Percentiles rank a stretch among this genome's conserved stretches.
These are phyloP conservation scores for Cervus canadensis DNA, from an alignment of 2,113 vertebrate species.

Conservation along the genomic window DNA sequence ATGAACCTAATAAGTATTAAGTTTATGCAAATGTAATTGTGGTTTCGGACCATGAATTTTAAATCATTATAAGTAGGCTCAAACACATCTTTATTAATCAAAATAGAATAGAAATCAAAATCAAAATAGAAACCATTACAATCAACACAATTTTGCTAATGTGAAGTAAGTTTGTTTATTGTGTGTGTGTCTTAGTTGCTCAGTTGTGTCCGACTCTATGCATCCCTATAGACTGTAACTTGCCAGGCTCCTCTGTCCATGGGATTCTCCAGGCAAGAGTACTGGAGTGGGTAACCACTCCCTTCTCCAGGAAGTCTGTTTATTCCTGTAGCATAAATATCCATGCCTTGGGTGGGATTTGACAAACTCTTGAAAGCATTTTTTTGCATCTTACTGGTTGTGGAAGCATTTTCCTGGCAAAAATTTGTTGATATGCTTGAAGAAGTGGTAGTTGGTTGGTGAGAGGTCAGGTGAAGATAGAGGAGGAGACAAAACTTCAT, in stretches of 20 bases:
- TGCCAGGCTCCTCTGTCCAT: not conserved
- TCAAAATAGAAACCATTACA: not conserved
- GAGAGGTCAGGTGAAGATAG: not conserved
- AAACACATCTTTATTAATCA: not conserved
- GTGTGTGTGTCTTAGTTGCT: not conserved
- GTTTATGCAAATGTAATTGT: not conserved
- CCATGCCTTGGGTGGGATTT: not conserved
- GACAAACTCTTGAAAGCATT: not conserved
- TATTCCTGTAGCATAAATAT: not conserved
- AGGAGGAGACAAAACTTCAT: not conserved
- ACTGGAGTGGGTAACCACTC: not conserved
- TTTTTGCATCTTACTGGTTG: not conserved
- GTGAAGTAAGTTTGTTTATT: not conserved
- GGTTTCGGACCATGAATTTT: not conserved
- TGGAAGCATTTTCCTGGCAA: not conserved
- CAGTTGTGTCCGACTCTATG: not conserved
- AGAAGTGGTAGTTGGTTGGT: not conserved
- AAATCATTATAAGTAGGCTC: not conserved
- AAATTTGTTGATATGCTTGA: not conserved
- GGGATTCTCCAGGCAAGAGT: not conserved
- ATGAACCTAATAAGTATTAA: not conserved
- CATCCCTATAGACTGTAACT: not conserved
- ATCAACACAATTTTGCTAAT: not conserved
- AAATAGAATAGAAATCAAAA: not conserved
- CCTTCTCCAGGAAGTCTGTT: not conserved